Conservation (phyloP, 2,797 vertebrate species). For the Myotis pilosus region DNA sequence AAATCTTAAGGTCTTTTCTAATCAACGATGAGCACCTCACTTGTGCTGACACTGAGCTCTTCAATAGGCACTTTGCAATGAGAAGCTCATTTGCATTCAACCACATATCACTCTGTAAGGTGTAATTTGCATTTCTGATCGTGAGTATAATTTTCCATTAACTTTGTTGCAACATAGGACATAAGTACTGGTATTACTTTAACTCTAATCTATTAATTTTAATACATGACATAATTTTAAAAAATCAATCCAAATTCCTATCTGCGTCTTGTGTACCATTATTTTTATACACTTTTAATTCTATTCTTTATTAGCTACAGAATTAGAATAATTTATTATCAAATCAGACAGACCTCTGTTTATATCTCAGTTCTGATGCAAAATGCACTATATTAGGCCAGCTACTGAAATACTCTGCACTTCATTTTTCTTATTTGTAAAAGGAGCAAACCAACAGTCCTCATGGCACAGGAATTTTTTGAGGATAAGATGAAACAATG, state of each 20-base stretch:
- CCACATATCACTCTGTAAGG: constrained; percentile 4
- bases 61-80: constrained; percentile 42
- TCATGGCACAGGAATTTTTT: not conserved
- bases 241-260: not conserved
- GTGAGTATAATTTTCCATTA: constrained; percentile 70
- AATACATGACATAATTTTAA: not conserved
- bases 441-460: not conserved
- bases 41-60: constrained; percentile 56
- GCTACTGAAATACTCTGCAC: not conserved
- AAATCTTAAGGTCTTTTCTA: constrained; percentile 50
- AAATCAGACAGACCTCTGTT: not conserved
- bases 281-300: not conserved
- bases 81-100: constrained; percentile 62
- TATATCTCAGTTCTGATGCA: not conserved
- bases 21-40: constrained; percentile 24
- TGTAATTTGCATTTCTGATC: constrained; percentile 70
- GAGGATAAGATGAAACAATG: not conserved
- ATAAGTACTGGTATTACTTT: constrained; percentile 64
- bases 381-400: not conserved
- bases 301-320: not conserved
- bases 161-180: constrained; percentile 60
- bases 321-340: constrained; percentile 31
- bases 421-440: constrained; percentile 1
- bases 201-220: constrained; percentile 64
- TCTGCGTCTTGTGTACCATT: not conserved